Evolutionary conservation across 2,113 vertebrate genomes (phyloP).

Genomic region (Lepisosteus oculatus): DNA sequence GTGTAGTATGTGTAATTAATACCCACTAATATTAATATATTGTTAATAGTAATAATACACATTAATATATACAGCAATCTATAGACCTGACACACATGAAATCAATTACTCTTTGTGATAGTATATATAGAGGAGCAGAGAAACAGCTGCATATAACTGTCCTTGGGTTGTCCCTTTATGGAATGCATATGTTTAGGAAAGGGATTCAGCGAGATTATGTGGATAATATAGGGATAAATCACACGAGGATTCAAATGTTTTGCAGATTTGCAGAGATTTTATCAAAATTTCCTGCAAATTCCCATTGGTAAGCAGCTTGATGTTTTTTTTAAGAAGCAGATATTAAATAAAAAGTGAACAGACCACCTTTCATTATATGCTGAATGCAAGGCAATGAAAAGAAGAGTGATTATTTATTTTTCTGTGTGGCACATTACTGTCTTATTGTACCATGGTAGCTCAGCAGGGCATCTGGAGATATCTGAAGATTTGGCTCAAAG

Average conservation of each 20-base stretch:
- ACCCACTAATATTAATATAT: too few species aligned
- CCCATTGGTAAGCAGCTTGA: conserved; percentile 12
- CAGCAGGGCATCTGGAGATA: neutral
- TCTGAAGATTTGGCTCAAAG: neutral
- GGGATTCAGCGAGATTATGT: conserved; percentile 10
- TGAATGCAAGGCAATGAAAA: neutral
- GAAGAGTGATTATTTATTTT: neutral
- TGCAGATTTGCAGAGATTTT: conserved; percentile 1
- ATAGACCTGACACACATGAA: neutral
- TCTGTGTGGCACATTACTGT: neutral
- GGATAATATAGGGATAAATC: conserved; percentile 5
- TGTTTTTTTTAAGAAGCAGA: neutral
- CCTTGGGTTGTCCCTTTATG: neutral
- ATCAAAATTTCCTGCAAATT: conserved; percentile 17
- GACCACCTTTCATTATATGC: neutral
- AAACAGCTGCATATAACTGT: neutral
- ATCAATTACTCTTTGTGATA: conserved; percentile 28
- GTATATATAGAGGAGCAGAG: conserved; percentile 15
- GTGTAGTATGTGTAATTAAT: neutral
- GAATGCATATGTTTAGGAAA: neutral
- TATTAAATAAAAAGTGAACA: neutral
- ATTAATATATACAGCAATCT: neutral
- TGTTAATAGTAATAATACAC: neutral
- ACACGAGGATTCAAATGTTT: neutral
- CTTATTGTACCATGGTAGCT: neutral